Conservation (phyloP, 2,797 vertebrate species). For the Nasua narica region DNA sequence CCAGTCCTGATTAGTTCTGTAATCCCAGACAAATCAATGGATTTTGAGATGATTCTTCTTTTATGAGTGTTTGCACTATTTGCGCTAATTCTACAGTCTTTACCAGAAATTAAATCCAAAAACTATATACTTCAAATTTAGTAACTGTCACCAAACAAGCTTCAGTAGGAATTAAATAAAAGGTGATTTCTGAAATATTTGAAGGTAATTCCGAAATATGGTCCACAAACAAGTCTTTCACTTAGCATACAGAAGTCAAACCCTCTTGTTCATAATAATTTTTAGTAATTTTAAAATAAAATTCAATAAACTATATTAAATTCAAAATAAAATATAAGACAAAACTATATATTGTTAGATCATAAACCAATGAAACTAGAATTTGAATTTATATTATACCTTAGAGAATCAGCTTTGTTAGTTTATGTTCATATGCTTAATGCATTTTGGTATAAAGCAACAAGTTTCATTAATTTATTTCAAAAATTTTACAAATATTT, state of each 20-base stretch:
- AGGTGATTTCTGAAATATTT: neutral
- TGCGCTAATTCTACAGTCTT: neutral
- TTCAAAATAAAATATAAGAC: neutral
- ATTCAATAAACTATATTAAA: neutral
- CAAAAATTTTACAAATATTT: neutral
- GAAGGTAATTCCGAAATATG: neutral
- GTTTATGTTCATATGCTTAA: neutral
- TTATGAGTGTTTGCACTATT: neutral
- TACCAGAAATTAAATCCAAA: neutral
- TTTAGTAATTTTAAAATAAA: neutral
- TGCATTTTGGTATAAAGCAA: neutral
- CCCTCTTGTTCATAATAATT: neutral
- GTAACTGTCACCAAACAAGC: neutral
- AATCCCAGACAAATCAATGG: neutral
- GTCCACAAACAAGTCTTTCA: neutral
- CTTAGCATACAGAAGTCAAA: neutral
- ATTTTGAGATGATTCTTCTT: neutral
- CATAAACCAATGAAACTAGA: neutral
- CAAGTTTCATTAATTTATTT: neutral
- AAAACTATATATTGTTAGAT: neutral
- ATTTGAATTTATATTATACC: neutral
- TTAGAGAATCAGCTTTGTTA: neutral
- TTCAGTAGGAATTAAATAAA: neutral
- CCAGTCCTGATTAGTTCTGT: neutral
- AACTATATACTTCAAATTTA: neutral